Evolutionary conservation across 2,113 vertebrate species (phyloP).

Genomic region (Serilophus lunatus): DNA sequence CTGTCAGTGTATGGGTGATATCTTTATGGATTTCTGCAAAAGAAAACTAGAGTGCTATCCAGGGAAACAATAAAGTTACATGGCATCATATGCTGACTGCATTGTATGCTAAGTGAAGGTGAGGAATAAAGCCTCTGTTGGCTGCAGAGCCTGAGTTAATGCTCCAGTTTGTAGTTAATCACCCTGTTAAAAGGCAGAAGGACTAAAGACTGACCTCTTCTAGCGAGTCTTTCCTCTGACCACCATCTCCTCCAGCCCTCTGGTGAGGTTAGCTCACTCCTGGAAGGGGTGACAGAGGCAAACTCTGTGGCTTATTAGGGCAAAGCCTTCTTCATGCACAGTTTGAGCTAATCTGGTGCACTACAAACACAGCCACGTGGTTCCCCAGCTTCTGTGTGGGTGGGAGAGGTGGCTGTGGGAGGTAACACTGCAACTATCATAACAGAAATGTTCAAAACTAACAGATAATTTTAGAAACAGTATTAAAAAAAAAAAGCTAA

Average conservation of each 20-base stretch:
- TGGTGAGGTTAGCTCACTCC: not conserved
- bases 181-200: not conserved
- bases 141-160: not conserved
- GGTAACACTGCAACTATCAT: not conserved
- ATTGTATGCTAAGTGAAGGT: fast-evolving
- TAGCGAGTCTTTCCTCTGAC: not conserved
- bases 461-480: not conserved
- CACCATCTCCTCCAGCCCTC: not conserved
- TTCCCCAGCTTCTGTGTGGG: not conserved
- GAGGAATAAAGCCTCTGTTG: not conserved
- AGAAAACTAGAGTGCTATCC: not conserved
- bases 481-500: not conserved
- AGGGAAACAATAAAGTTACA: not conserved
- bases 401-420: not conserved
- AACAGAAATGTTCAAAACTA: not conserved
- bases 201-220: not conserved
- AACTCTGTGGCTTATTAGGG: not conserved
- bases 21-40: not conserved
- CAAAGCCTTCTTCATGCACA: not conserved
- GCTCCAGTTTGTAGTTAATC: not conserved
- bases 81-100: not conserved
- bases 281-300: not conserved
- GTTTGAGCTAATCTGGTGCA: not conserved
- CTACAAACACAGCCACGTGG: not conserved
- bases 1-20: fast-evolving